These are phyloP conservation scores for Sebastes oblongus DNA, from an alignment of 2,797 vertebrate genomes.

Conservation along the genomic window DNA sequence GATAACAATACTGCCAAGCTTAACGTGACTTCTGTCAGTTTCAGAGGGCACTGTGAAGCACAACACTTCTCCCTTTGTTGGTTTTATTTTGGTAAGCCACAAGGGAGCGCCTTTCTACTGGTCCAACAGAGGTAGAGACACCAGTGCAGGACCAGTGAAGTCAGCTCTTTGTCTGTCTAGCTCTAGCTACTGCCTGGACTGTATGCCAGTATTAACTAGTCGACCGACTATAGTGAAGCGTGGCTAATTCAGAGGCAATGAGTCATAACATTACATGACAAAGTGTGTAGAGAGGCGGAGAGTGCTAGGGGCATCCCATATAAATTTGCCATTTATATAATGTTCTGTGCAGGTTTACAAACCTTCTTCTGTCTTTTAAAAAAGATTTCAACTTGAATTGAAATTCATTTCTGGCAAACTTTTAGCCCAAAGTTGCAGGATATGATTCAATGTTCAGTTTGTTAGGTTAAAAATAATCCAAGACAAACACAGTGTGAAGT, in stretches of 20 bases:
- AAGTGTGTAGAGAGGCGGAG: background rate
- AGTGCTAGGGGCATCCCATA: background rate
- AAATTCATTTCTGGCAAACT: no score
- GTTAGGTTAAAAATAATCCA: no score
- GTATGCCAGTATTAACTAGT: background rate
- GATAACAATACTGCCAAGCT: background rate
- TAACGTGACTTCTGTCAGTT: background rate
- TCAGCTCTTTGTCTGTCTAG: background rate
- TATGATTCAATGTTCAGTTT: no score
- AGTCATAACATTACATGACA: background rate
- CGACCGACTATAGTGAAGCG: background rate
- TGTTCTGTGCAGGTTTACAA: background rate
- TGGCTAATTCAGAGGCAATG: background rate
- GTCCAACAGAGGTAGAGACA: background rate
- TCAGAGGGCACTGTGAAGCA: background rate
- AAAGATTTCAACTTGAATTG: background rate
- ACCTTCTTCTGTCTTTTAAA: background rate
- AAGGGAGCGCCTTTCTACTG: background rate
- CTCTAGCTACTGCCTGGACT: background rate
- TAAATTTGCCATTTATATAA: background rate
- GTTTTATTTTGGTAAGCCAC: background rate
- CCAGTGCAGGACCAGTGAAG: background rate
- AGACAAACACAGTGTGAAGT: no score
- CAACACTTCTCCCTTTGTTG: background rate
- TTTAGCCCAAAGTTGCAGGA: background rate